Base-by-base conservation (phyloP, 2,888 invertebrate genomes). In the Drosophila eohydei region DNA sequence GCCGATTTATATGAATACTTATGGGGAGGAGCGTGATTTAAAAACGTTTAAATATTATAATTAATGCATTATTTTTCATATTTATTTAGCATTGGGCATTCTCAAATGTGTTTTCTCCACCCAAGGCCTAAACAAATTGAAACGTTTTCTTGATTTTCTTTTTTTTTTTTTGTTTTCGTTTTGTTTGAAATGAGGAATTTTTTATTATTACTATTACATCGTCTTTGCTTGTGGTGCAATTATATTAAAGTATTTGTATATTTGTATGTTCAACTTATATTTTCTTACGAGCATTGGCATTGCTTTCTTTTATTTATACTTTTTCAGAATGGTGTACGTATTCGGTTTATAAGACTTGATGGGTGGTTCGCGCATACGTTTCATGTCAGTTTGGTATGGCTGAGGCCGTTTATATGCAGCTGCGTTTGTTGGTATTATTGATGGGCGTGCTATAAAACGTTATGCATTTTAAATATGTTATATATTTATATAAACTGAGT, bases 351-450 rank as follows among this genome's bases (percentile, higher is more conserved):
- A 91, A 61, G 89, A 87, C 81, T 86, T 90, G 74, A 89, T 80
- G 62, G 91, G 80, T 70, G 86, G 80, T 85, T 91, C 91, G 80
- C 91, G 91, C 74, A 89, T 78, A 70, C 91, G 91, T 85, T 91
- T 91, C 79, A 86, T 85, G 84, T 91, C 91, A 74, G 85, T 89
- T 73, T 80, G 85, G 83, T 91, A 91, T 65, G 83, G 83, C 71
- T 83, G 85, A 46, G 88, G 83, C 64, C 91, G 86, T 90, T 91
- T 91, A 86, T 89, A 89, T 75, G 91, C 87, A 76, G 84, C 82
- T 71, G 89, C 81, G 74, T 82, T 81, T 80, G 91, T 80, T 81
- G 90, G 83, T 77, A 86, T 80, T 90, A 89, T 85, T 81, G 88
- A 80, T 68, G 88, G 90, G 48, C 88, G 86, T 80, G 83, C 91